These are phyloP conservation scores for Tetragonisca angustula DNA, from an alignment of 2,888 invertebrate genomes.

Conservation along the genomic window DNA sequence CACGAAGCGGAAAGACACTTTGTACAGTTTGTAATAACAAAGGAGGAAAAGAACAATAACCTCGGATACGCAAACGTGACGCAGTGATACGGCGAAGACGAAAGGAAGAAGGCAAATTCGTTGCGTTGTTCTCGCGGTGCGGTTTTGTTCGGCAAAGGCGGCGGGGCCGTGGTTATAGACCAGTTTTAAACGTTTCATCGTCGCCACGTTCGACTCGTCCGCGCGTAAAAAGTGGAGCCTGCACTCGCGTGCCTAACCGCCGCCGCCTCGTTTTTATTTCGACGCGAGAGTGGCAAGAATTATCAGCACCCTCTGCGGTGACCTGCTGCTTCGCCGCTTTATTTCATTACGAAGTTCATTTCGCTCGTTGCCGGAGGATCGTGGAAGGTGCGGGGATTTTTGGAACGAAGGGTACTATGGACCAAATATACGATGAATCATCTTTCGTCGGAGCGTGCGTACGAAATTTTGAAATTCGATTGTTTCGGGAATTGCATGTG, in stretches of 20 bases:
- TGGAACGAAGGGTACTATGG: neutral
- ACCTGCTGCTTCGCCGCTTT: neutral
- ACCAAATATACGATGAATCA: neutral
- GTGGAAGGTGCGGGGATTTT: neutral
- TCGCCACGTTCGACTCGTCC: neutral
- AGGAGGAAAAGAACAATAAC: neutral
- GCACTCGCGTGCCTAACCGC: conserved; percentile 24
- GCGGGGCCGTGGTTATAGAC: neutral
- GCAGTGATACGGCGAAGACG: conserved; percentile 7
- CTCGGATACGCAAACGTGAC: conserved; percentile 31
- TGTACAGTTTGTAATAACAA: conserved; percentile 71
- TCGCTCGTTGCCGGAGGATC: neutral
- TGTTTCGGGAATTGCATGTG: too few species aligned
- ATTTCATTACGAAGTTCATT: neutral
- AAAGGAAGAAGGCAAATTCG: neutral
- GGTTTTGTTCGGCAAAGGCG: conserved; percentile 12
- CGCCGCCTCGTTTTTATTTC: conserved; percentile 19
- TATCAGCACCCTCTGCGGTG: neutral
- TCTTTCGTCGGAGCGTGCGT: too few species aligned
- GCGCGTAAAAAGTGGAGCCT: neutral
- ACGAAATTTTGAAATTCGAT: too few species aligned
- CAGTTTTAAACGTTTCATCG: conserved; percentile 11
- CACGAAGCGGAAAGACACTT: conserved; percentile 49
- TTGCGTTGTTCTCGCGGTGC: conserved; percentile 9
- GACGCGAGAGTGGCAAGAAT: neutral